Evolutionary conservation across 2,888 invertebrate genomes (phyloP).

Genomic region (Cylloceria caligata): DNA sequence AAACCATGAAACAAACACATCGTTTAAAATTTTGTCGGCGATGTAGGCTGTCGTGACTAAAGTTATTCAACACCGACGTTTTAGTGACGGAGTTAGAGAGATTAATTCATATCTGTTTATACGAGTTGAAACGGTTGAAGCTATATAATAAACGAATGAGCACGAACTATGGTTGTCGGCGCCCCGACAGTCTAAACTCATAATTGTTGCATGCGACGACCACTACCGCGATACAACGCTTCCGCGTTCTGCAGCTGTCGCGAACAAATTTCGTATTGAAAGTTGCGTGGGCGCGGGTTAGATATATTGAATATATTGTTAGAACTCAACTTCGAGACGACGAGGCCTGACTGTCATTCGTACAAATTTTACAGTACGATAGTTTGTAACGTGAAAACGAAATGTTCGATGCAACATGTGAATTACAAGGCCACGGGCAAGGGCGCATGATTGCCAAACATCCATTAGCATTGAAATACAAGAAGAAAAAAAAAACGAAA

Average conservation of each 20-base stretch:
- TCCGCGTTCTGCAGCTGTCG: conserved; percentile 62
- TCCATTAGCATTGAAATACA: conserved; percentile 15
- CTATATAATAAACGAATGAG: conserved; percentile 30
- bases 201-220: conserved; percentile 55
- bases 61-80: conserved; percentile 54
- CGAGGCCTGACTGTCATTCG: conserved; percentile 39
- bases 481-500: not conserved
- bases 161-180: conserved; percentile 45
- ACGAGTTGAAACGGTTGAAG: not conserved
- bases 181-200: conserved; percentile 48
- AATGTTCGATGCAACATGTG: not conserved
- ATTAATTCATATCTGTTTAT: not conserved
- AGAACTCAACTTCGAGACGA: conserved; percentile 31
- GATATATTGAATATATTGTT: conserved; percentile 40
- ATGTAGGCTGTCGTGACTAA: conserved; percentile 35
- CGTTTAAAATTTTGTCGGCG: conserved; percentile 24
- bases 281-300: conserved; percentile 9
- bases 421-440: conserved; percentile 47
- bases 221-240: conserved; percentile 43
- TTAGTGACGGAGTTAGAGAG: conserved; percentile 9
- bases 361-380: conserved; percentile 19
- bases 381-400: conserved; percentile 13
- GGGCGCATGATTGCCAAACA: conserved; percentile 17
- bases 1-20: no score
- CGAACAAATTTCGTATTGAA: conserved; percentile 50